Percentiles rank a stretch among this genome's conserved stretches.
Evolutionary conservation across 2,797 vertebrate species (phyloP).

Genomic region (Urosaurus nigricauda): DNA sequence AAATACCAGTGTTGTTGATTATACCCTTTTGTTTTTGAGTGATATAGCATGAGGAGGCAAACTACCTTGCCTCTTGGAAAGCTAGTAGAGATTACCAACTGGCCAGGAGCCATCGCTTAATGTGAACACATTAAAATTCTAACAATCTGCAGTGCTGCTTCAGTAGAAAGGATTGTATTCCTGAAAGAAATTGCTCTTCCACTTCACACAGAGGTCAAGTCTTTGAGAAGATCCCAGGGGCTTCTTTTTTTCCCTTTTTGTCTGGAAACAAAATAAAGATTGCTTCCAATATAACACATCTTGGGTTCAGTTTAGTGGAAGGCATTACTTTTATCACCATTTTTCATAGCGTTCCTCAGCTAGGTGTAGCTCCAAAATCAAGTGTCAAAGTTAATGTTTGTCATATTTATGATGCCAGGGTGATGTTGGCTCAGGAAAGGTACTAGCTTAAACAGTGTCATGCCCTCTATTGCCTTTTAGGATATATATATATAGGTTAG

Average conservation of each 20-base stretch:
- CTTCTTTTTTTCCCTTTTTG: slow-evolving; percentile 3
- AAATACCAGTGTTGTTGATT: background rate
- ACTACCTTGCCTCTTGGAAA: background rate
- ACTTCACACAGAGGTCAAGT: slow-evolving; percentile 19
- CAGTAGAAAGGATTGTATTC: slow-evolving; percentile 20
- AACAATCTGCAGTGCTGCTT: slow-evolving; percentile 10
- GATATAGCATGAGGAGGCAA: background rate
- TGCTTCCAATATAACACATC: slow-evolving; percentile 24
- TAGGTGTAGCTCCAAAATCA: background rate
- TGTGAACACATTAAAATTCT: slow-evolving; percentile 18
- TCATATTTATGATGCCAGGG: background rate
- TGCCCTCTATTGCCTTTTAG: background rate
- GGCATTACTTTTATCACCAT: background rate
- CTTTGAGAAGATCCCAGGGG: background rate
- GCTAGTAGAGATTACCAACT: background rate
- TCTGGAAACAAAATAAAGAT: slow-evolving; percentile 25
- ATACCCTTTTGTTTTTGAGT: slow-evolving; percentile 2
- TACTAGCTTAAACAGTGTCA: background rate
- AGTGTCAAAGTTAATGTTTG: background rate
- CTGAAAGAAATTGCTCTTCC: slow-evolving; percentile 10
- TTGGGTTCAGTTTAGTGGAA: slow-evolving; percentile 1
- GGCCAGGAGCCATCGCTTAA: slow-evolving; percentile 24
- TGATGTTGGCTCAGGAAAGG: background rate
- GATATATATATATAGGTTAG: background rate
- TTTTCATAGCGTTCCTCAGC: background rate